These are phyloP conservation scores for Arizona elegans DNA, from an alignment of 2,113 vertebrate genomes.

Conservation along the genomic window DNA sequence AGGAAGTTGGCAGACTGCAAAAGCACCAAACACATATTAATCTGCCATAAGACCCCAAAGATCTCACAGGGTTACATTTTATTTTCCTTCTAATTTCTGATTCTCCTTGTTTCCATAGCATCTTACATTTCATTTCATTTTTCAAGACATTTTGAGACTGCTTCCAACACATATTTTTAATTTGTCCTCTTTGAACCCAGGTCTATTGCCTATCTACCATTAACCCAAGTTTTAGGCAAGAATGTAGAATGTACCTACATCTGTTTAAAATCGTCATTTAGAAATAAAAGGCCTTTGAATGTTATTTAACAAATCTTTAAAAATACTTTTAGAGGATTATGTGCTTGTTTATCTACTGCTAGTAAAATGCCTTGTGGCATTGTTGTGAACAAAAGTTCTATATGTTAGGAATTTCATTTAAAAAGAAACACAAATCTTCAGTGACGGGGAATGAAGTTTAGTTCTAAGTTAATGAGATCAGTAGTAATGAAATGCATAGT, in stretches of 20 bases:
- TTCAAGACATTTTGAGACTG: neutral
- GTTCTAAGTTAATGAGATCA: neutral
- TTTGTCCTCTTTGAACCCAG: neutral
- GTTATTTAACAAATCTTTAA: neutral
- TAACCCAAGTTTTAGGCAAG: neutral
- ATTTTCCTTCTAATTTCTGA: neutral
- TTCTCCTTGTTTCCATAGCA: neutral
- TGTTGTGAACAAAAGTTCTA: neutral
- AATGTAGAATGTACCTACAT: neutral
- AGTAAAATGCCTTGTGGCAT: neutral
- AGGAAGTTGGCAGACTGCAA: neutral
- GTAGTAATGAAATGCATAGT: neutral
- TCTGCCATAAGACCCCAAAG: neutral
- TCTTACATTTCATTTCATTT: neutral
- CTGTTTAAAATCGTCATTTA: neutral
- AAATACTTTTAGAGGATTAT: neutral
- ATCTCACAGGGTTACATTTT: neutral
- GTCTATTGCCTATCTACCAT: neutral
- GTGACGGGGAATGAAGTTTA: neutral
- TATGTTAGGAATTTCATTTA: neutral
- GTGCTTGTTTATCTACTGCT: neutral
- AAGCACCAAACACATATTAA: neutral
- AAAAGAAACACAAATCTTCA: neutral
- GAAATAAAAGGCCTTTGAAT: neutral
- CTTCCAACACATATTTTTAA: neutral